These are phyloP conservation scores for Acholoe squamosa DNA, from an alignment of 2,888 invertebrate species.

Conservation along the genomic window DNA sequence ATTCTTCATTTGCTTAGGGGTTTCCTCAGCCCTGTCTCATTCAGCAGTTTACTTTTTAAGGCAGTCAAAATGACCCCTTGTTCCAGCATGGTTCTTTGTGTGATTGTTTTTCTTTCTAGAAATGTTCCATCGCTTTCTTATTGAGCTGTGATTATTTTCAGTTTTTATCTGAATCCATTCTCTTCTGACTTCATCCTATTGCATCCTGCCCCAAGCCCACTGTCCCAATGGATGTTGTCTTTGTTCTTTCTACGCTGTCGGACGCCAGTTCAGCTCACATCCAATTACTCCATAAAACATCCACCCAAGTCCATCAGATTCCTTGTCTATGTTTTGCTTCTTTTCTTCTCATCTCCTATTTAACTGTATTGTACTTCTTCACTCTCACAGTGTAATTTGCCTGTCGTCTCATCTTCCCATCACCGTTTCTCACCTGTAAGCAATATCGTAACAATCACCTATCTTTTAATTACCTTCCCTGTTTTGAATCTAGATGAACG, in stretches of 20 bases:
- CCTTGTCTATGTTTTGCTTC: background rate
- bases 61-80: constrained; percentile 11
- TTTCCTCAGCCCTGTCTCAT: background rate
- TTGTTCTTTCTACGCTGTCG: constrained; percentile 6
- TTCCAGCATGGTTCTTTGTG: background rate
- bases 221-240: background rate
- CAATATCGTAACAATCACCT: too few species aligned
- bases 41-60: background rate
- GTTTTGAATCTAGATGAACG: too few species aligned
- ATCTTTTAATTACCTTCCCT: too few species aligned
- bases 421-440: too few species aligned
- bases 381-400: too few species aligned
- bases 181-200: too few species aligned
- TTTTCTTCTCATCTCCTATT: background rate
- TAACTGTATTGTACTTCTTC: background rate
- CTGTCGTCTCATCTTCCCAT: too few species aligned
- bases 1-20: background rate
- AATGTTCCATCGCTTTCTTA: constrained; percentile 11
- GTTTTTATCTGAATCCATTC: background rate
- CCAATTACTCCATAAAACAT: constrained; percentile 24
- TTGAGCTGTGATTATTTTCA: background rate
- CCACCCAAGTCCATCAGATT: background rate
- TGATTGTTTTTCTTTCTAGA: constrained; percentile 1
- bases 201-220: background rate
- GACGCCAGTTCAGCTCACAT: background rate